Base-by-base conservation (phyloP, 2,797 vertebrate species). In the Diplodus puntazzo region DNA sequence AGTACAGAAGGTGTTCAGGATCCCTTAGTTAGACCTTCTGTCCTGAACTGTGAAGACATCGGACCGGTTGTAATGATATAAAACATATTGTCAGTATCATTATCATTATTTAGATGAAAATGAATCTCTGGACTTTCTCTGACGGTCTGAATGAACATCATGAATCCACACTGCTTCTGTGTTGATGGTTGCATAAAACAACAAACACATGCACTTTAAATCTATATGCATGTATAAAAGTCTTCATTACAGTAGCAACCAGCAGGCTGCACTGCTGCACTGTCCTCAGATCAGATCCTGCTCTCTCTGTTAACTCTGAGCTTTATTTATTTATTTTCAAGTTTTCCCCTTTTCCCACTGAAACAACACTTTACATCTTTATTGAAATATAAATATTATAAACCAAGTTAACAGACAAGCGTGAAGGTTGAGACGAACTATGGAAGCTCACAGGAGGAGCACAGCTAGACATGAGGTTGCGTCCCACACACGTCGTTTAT, bases 181-280 rank as follows among this genome's bases (percentile, higher is more conserved):
- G n/a, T 27, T 25, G 9, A 6, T 14, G 1, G 25, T 5, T n/a
- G 59, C 42, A 53, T 59, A 16, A 64, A 69, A 30, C 69, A 62
- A 59, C 1, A 0, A 9, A 9, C 1, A 9, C 8, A 34, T 34
- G 34, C 1, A 5, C 8, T 34, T 18, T 18, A 6, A 52, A 69
- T 34, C 14, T 39, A 59, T 69, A 49, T n/a, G 43, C 46, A 45
- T 43, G 25, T 34, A 7, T 34, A 34, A 6, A 34, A 34, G 5
- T 34, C 5, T 34, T 34, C 5, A 34, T 34, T 6, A 34, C 30
- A 34, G 30, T 34, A 80, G 43, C 71, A 45, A 12, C 85, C 85
- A 71, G 79, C 1, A 74, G 79, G 81, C 79, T 68, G 13, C 73
- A 76, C 72, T 81, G 76, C 72, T 81, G 85, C 69, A 42, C 81